Evolutionary conservation across 1,140 invertebrate species (phyloP).

Genomic region (Orius insidiosus): DNA sequence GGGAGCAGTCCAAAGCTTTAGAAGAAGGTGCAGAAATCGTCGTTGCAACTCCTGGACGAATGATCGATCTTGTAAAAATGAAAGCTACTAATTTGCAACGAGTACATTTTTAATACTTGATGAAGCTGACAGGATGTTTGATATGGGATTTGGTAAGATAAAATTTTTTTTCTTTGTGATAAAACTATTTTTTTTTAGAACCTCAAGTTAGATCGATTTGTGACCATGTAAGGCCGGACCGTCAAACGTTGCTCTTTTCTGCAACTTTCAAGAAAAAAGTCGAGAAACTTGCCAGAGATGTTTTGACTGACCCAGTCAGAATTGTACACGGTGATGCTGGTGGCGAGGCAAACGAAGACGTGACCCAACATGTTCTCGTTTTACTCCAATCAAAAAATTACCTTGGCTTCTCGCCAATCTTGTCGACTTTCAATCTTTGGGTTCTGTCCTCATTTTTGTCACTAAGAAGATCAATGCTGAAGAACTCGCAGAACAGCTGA

Average conservation of each 20-base stretch:
- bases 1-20: conserved; percentile 93
- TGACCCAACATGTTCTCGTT: conserved; percentile 71
- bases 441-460: conserved; percentile 92
- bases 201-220: conserved; percentile 93
- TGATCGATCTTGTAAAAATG: conserved; percentile 97
- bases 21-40: conserved; percentile 92
- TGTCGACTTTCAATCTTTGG: conserved; percentile 74
- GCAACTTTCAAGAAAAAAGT: conserved; percentile 92
- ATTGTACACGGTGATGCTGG: conserved; percentile 77
- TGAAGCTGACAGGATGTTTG: conserved; percentile 98
- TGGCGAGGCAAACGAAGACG: conserved; percentile 89
- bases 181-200: too few species aligned
- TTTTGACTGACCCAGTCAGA: conserved; percentile 80
- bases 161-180: too few species aligned
- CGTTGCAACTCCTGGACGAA: conserved; percentile 87
- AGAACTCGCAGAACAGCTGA: conserved; percentile 81
- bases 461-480: conserved; percentile 90
- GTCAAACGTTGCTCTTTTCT: conserved; percentile 89
- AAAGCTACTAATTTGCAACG: conserved; percentile 83
- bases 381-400: conserved; percentile 80
- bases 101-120: conserved; percentile 96
- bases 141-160: conserved; percentile 95
- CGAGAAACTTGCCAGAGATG: conserved; percentile 86
- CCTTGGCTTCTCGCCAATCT: conserved; percentile 73
- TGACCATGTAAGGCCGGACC: conserved; percentile 85